These are phyloP conservation scores for Coccyzus lansbergi DNA, from an alignment of 2,797 vertebrate species.

Conservation along the genomic window DNA sequence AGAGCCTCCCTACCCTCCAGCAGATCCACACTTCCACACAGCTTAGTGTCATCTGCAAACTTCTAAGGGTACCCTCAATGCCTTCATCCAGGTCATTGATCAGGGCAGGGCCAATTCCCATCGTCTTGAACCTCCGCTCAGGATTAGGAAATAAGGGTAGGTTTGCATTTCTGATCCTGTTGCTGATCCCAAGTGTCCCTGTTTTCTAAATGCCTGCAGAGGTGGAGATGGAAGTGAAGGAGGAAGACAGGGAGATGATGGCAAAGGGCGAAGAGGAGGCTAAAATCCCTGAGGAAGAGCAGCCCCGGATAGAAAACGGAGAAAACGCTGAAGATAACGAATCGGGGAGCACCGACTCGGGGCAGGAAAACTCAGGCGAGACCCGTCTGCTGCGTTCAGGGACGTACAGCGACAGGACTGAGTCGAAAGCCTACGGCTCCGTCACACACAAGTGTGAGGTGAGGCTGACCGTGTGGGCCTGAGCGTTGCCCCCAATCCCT, in stretches of 20 bases:
- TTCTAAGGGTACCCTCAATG: too few species aligned
- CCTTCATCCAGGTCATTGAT: too few species aligned
- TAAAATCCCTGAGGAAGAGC: constrained; percentile 32
- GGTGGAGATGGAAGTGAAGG: constrained; percentile 61
- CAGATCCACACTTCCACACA: too few species aligned
- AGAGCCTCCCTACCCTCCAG: too few species aligned
- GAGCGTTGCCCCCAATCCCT: rapidly evolving
- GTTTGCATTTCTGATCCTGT: neutral
- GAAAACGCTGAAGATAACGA: constrained; percentile 65
- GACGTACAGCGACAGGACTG: constrained; percentile 85
- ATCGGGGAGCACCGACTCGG: constrained; percentile 70
- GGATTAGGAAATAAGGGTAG: neutral
- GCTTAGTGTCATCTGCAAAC: too few species aligned
- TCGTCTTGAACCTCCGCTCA: rapidly evolving
- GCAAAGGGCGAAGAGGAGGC: constrained; percentile 39
- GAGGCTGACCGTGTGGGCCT: neutral
- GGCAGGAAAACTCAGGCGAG: constrained; percentile 70
- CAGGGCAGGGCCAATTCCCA: rapidly evolving
- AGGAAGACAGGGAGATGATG: constrained; percentile 47
- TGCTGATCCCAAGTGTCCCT: rapidly evolving
- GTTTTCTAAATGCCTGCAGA: neutral
- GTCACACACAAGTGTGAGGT: constrained; percentile 96
- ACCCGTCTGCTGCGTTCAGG: constrained; percentile 74
- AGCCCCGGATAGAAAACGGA: constrained; percentile 30
- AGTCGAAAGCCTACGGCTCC: constrained; percentile 93